These are phyloP conservation scores for Ceramica pisi DNA, from an alignment of 2,888 invertebrate species.

Conservation along the genomic window DNA sequence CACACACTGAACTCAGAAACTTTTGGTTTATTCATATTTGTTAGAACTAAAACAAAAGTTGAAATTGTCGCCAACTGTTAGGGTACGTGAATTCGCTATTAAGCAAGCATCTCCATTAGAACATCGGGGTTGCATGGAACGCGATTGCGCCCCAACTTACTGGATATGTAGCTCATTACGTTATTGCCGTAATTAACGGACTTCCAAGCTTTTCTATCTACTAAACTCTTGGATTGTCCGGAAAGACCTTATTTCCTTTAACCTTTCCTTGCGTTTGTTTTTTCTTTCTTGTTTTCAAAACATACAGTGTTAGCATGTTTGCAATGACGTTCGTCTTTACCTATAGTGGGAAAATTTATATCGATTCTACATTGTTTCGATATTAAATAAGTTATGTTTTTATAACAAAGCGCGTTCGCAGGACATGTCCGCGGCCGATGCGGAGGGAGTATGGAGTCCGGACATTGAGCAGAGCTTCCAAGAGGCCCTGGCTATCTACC, in stretches of 20 bases:
- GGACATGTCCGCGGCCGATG: conserved; percentile 98
- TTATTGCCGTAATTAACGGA: conserved; percentile 39
- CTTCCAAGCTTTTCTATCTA: conserved; percentile 8
- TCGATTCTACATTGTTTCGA: conserved; percentile 49
- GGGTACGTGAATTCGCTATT: conserved; percentile 42
- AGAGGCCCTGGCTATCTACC: conserved; percentile 99
- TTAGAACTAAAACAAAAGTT: conserved; percentile 28
- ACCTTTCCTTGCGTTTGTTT: background rate
- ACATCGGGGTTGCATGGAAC: conserved; percentile 34
- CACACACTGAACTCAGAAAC: background rate
- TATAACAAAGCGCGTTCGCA: conserved; percentile 82
- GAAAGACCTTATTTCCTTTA: conserved; percentile 5
- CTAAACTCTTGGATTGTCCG: conserved; percentile 8
- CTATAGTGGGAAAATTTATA: conserved; percentile 43
- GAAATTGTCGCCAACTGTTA: conserved; percentile 24
- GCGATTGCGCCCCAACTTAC: conserved; percentile 51
- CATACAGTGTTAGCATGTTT: conserved; percentile 29
- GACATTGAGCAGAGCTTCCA: conserved; percentile 99
- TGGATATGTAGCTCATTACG: conserved; percentile 35
- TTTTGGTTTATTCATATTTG: conserved; percentile 15
- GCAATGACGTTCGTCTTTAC: conserved; percentile 39
- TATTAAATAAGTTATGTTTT: conserved; percentile 44
- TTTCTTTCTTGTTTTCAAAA: conserved; percentile 32
- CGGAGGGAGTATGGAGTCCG: conserved; percentile 99
- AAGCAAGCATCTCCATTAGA: conserved; percentile 51